These are phyloP conservation scores for Urocitellus parryii DNA, from an alignment of 2,113 vertebrate species.

Conservation along the genomic window DNA sequence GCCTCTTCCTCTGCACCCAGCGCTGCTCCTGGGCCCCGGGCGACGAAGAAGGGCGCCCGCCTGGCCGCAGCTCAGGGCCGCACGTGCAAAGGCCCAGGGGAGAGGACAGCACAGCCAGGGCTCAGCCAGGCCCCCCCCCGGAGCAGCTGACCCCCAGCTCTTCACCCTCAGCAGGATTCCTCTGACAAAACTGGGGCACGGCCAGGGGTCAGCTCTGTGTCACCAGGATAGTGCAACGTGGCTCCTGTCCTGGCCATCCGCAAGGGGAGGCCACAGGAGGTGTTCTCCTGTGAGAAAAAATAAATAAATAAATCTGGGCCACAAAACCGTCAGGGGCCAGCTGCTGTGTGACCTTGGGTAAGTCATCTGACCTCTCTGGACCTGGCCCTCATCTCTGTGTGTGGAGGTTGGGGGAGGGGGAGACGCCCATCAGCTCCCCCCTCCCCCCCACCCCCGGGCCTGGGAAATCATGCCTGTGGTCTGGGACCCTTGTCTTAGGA, in stretches of 20 bases:
- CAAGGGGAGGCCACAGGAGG: background rate
- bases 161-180: background rate
- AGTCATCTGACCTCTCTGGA: background rate
- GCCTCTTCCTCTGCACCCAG: too few relatives aligned
- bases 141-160: background rate
- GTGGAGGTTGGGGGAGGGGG: background rate
- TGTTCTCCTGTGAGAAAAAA: background rate
- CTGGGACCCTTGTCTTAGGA: background rate
- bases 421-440: background rate
- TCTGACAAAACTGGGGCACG: fast-evolving
- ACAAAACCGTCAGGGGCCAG: background rate
- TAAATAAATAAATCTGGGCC: background rate
- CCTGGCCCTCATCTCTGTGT: background rate
- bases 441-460: background rate
- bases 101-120: too few relatives aligned
- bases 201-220: background rate
- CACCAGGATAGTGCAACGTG: background rate
- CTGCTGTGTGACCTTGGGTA: background rate
- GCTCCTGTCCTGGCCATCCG: background rate
- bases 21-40: too few relatives aligned
- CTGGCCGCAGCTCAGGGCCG: too few relatives aligned
- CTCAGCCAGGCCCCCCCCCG: too few relatives aligned
- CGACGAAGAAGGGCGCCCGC: too few relatives aligned
- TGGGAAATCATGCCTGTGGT: constrained; percentile 37
- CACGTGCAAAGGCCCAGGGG: too few relatives aligned